These are phyloP conservation scores for Dysdera silvatica DNA, from an alignment of 1,140 invertebrate genomes.

Conservation along the genomic window DNA sequence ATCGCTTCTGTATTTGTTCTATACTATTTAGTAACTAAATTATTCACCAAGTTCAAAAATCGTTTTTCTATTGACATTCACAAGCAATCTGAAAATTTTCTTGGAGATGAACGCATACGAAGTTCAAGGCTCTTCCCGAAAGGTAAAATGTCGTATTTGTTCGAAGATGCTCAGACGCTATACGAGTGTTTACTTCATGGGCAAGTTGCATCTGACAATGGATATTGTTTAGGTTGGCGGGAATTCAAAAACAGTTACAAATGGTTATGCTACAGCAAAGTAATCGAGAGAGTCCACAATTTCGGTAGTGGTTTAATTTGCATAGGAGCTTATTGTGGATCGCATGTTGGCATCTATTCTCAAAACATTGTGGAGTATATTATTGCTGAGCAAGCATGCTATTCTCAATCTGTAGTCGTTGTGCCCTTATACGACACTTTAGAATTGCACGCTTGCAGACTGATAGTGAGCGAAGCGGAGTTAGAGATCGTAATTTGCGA, in stretches of 20 bases:
- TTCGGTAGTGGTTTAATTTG: conserved; percentile 23
- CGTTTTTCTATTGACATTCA: too few relatives aligned
- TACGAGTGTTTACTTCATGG: conserved; percentile 46
- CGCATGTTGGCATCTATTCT: conserved; percentile 84
- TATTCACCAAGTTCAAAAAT: too few relatives aligned
- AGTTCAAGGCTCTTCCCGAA: conserved; percentile 88
- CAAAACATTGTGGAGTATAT: conserved; percentile 96
- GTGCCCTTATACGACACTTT: conserved; percentile 95
- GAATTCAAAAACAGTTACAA: conserved; percentile 34
- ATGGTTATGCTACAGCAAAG: conserved; percentile 45
- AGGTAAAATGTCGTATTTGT: conserved; percentile 53
- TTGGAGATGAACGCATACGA: conserved; percentile 76
- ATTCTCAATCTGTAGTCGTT: conserved; percentile 87
- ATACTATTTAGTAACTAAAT: too few relatives aligned
- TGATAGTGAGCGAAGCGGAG: conserved; percentile 83
- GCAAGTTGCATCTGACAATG: conserved; percentile 38
- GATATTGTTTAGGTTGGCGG: conserved; percentile 17
- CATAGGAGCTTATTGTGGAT: conserved; percentile 54
- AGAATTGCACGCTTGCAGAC: conserved; percentile 87
- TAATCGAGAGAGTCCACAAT: conserved; percentile 30
- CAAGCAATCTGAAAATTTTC: too few relatives aligned
- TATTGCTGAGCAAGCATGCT: conserved; percentile 83
- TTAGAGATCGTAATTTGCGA: conserved; percentile 79
- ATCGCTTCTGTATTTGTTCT: too few relatives aligned
- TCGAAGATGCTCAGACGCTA: conserved; percentile 45